Conservation (phyloP, 92 coral and sea anemone species). For the Phenganax subtilis region DNA sequence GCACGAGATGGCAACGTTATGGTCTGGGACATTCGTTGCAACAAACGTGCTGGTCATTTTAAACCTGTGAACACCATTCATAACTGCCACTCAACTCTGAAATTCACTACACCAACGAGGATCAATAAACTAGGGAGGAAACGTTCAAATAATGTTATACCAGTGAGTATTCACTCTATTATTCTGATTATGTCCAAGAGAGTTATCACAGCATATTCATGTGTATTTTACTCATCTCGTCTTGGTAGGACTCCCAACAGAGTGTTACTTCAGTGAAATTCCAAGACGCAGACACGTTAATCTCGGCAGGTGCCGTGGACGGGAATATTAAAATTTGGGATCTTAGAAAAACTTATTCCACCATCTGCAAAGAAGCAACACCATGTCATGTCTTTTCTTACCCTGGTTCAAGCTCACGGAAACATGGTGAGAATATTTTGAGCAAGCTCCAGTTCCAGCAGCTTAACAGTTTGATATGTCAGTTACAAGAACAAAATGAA, state of each 20-base stretch:
- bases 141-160: slow-evolving; percentile 31
- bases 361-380: slow-evolving; percentile 53
- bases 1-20: slow-evolving; percentile 85
- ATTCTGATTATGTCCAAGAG: background rate
- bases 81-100: slow-evolving; percentile 66
- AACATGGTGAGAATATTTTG: slow-evolving; percentile 63
- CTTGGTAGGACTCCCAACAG: slow-evolving; percentile 72
- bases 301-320: slow-evolving; percentile 97
- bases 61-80: slow-evolving; percentile 74
- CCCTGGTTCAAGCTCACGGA: slow-evolving; percentile 79
- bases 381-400: slow-evolving; percentile 83
- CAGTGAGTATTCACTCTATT: slow-evolving; percentile 43
- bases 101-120: slow-evolving; percentile 50
- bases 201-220: background rate
- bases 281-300: slow-evolving; percentile 69
- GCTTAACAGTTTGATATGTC: too few species aligned
- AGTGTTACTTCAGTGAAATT: slow-evolving; percentile 88
- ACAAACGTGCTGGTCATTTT: slow-evolving; percentile 71
- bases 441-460: too few species aligned
- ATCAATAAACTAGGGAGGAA: slow-evolving; percentile 56
- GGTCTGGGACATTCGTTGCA: slow-evolving; percentile 95
- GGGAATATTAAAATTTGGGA: slow-evolving; percentile 97
- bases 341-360: slow-evolving; percentile 77
- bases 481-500: background rate
- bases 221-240: background rate